phyloP scores from a whole-genome alignment of 1,140 invertebrate species.

The Uloborus diversus region DNA sequence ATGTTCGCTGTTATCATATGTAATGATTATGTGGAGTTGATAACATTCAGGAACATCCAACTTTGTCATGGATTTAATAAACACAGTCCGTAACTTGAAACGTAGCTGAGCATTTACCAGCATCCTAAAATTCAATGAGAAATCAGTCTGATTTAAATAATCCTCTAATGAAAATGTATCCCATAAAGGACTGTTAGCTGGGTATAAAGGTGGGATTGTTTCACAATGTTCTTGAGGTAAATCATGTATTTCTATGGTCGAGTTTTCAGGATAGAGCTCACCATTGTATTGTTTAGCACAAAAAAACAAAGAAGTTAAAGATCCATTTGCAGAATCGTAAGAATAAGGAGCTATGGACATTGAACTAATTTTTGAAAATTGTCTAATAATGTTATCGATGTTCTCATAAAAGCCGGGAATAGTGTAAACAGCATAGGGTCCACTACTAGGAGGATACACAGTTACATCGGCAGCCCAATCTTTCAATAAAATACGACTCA shows the following conservation, averaged over 20 bases:
- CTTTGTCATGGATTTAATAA: constrained; percentile 84
- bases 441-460: constrained; percentile 90
- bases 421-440: constrained; percentile 90
- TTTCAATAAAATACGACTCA: constrained; percentile 87
- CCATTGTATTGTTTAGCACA: constrained; percentile 84
- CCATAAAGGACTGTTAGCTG: constrained; percentile 51
- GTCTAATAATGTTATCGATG: constrained; percentile 83
- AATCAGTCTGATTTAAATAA: constrained; percentile 71
- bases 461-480: constrained; percentile 86
- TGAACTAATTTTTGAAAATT: constrained; percentile 81
- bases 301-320: constrained; percentile 74
- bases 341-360: constrained; percentile 87
- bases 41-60: constrained; percentile 89
- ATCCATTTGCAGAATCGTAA: constrained; percentile 74
- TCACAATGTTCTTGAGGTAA: constrained; percentile 71
- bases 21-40: constrained; percentile 77
- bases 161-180: constrained; percentile 70
- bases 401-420: constrained; percentile 83
- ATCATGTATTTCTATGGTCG: constrained; percentile 89
- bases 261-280: constrained; percentile 85
- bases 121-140: constrained; percentile 79
- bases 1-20: constrained; percentile 60
- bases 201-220: constrained; percentile 45
- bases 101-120: constrained; percentile 74
- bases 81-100: constrained; percentile 87